Evolutionary conservation across 2,113 vertebrate species (phyloP).

Genomic region (Chaetodon trifascialis): DNA sequence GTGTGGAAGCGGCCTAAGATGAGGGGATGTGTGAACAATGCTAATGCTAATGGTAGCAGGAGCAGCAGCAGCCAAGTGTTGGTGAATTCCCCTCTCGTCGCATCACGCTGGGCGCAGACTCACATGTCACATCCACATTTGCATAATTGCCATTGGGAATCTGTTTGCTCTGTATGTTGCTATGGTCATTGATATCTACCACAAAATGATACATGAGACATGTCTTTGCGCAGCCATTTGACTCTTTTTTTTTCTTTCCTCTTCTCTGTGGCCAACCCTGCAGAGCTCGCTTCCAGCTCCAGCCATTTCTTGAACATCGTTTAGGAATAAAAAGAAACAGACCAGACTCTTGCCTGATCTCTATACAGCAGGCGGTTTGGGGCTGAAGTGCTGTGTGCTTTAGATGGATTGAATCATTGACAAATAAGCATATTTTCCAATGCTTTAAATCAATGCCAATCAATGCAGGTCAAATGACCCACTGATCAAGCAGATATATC

Average conservation of each 20-base stretch:
- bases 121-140: slow-evolving; percentile 60
- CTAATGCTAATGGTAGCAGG: slow-evolving; percentile 72
- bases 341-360: slow-evolving; percentile 15
- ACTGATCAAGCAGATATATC: slow-evolving; percentile 48
- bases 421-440: slow-evolving; percentile 15
- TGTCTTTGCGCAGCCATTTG: neutral
- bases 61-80: slow-evolving; percentile 35
- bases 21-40: slow-evolving; percentile 77
- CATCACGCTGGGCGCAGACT: slow-evolving; percentile 48
- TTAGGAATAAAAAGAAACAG: neutral
- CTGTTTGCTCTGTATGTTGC: slow-evolving; percentile 33
- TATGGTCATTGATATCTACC: slow-evolving; percentile 26
- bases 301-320: slow-evolving; percentile 14
- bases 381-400: slow-evolving; percentile 12
- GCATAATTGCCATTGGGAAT: slow-evolving; percentile 60
- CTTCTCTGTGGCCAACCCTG: slow-evolving; percentile 34
- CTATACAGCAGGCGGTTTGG: neutral
- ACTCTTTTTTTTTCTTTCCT: neutral
- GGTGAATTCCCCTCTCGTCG: slow-evolving; percentile 61
- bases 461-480: slow-evolving; percentile 62
- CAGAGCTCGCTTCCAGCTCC: slow-evolving; percentile 37
- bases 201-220: slow-evolving; percentile 31
- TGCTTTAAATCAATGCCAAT: slow-evolving; percentile 38
- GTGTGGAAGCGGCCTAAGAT: slow-evolving; percentile 62
- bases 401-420: neutral